Evolutionary conservation across 2,797 vertebrate species (phyloP).

Genomic region (Sebastes cheni): DNA sequence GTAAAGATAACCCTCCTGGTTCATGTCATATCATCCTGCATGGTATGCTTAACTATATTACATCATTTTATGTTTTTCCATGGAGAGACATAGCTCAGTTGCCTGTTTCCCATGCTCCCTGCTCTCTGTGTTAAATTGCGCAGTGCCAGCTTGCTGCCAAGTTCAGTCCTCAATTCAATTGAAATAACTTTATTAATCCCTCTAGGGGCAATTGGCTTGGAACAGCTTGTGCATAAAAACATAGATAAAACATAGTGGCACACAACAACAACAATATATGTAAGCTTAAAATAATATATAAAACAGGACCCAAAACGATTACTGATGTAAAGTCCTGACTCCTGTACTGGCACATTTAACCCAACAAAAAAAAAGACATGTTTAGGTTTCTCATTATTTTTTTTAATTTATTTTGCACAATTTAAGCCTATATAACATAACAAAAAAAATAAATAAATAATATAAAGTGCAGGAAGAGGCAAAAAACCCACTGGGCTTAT

Average conservation of each 20-base stretch:
- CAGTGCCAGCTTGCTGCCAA: constrained; percentile 52
- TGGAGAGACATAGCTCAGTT: background rate
- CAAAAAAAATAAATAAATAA: too few relatives aligned
- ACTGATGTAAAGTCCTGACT: background rate
- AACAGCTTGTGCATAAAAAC: too few relatives aligned
- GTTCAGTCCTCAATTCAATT: background rate
- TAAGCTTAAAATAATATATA: too few relatives aligned
- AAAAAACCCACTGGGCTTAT: too few relatives aligned
- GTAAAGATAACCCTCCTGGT: constrained; percentile 53
- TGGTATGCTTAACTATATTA: background rate
- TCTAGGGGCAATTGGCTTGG: too few relatives aligned
- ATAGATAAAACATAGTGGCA: too few relatives aligned
- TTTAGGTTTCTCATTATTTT: background rate
- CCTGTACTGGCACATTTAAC: background rate
- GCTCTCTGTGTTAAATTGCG: constrained; percentile 13
- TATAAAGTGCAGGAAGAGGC: too few relatives aligned
- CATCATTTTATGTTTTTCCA: background rate
- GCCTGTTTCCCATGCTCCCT: background rate
- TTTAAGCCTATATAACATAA: too few relatives aligned
- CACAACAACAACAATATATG: too few relatives aligned
- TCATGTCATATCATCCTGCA: background rate
- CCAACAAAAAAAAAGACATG: background rate
- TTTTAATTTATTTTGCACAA: too few relatives aligned
- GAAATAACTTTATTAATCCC: too few relatives aligned
- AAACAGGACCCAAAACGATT: too few relatives aligned